Evolutionary conservation across 1,140 invertebrate genomes (phyloP), one percentile per base, ranked within the genome.

Genomic region (Hylaeus anthracinus): DNA sequence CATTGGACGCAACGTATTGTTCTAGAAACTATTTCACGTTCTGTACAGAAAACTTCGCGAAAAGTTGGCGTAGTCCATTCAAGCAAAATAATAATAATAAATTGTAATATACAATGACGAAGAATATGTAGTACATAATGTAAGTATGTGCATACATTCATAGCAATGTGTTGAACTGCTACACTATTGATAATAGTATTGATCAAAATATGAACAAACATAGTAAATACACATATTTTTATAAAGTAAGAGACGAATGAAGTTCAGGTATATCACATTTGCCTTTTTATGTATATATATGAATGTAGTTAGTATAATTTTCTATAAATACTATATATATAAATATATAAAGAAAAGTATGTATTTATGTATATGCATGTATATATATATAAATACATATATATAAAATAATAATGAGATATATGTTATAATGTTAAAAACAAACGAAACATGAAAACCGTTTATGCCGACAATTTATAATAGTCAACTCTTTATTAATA

Each of bases 251-350:
- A 85, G 45, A 88, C 67, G 79, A 88, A 41, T 85, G 90, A 90
- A 88, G 86, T 91, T 92, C 91, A 91, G 91, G 90, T 92, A 92
- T 92, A 92, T 92, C 91, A 93, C 92, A 91, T 93, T 92, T 93
- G 92, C 90, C 92, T 93, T 93, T 92, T 89, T 91, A 91, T 93
- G 91, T 93, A 92, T 87, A 92, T 92, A 93, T 92, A 93, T 92
- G 80, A 88, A 92, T 88, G 89, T 92, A 93, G 90, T 89, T 93
- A 93, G 90, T 84, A 88, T 91, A 92, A 93, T 92, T 92, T 93
- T 93, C 90, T 93, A 92, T 92, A 91, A 90, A 91, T 89, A 89
- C 78, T 84, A 87, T 76, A 72, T 75, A 85, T 74, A 80, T 81
- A 73, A 76, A 83, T 87, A 88, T 82, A 84, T 79, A 81, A 70